Conservation (phyloP, 30 jellyfish, hydroid and myxozoan genomes). For the Aurelia sp. region DNA sequence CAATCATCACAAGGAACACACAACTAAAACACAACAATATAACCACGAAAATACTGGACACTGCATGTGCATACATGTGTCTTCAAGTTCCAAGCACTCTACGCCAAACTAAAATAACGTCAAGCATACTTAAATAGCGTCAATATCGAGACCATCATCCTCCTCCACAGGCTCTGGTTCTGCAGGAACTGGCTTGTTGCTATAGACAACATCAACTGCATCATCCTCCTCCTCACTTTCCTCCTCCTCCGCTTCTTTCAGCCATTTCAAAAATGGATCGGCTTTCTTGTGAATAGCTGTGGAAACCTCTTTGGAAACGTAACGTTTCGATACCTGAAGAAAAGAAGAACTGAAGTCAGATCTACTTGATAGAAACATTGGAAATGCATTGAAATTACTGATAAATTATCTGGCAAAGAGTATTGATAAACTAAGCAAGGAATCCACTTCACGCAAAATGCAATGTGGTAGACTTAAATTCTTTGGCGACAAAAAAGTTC, state of each 20-base stretch:
- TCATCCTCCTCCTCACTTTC: constrained; percentile 93
- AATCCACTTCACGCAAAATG: no score
- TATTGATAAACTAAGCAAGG: no score
- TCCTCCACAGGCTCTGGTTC: constrained; percentile 46
- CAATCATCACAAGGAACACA: background rate
- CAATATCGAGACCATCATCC: constrained; percentile 89
- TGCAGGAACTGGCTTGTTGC: constrained; percentile 75
- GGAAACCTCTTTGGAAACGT: constrained; percentile 82
- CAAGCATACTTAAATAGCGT: constrained; percentile 30
- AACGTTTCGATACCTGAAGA: constrained; percentile 88
- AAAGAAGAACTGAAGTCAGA: no score
- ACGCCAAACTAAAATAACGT: background rate
- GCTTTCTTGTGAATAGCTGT: constrained; percentile 92
- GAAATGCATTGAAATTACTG: no score
- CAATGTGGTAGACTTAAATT: no score
- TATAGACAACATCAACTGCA: constrained; percentile 90
- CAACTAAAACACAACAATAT: background rate
- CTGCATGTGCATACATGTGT: background rate
- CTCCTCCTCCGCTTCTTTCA: constrained; percentile 97
- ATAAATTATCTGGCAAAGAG: no score
- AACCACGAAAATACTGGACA: background rate
- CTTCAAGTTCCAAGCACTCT: background rate
- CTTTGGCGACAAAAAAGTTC: no score
- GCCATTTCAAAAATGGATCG: constrained; percentile 92
- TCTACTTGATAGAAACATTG: no score